Evolutionary conservation across 35 echinoderm and acorn worm species (phyloP).

Genomic region (Patiria miniata): DNA sequence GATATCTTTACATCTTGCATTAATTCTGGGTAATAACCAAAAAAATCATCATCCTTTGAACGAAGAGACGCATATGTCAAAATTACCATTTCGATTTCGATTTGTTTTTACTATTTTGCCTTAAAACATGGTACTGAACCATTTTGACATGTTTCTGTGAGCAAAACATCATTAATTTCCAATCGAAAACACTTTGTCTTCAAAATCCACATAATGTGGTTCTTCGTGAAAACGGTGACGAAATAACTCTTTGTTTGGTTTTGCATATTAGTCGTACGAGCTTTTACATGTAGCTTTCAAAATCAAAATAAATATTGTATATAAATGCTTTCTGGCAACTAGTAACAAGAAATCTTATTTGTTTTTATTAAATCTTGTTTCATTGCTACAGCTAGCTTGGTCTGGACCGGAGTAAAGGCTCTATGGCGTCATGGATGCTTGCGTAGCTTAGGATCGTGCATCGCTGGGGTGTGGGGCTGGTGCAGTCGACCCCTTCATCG

Average conservation of each 20-base stretch:
- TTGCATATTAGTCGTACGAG: background rate
- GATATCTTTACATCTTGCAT: background rate
- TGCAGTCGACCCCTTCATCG: background rate
- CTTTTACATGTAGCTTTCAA: background rate
- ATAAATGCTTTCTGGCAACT: too few relatives aligned
- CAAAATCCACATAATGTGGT: too few relatives aligned
- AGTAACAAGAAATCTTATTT: background rate
- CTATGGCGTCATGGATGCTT: background rate
- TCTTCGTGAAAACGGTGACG: too few relatives aligned
- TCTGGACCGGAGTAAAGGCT: background rate
- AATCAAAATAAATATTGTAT: background rate
- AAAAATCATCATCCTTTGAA: too few relatives aligned
- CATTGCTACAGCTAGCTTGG: background rate
- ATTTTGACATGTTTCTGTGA: too few relatives aligned
- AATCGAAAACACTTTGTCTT: too few relatives aligned
- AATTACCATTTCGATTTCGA: too few relatives aligned
- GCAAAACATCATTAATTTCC: too few relatives aligned
- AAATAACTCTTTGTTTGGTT: too few relatives aligned
- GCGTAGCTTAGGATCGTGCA: background rate
- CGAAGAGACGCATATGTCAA: too few relatives aligned
- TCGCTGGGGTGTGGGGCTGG: background rate
- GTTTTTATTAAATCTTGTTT: background rate
- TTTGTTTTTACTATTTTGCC: too few relatives aligned
- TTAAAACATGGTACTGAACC: too few relatives aligned
- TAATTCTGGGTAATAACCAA: background rate